Evolutionary conservation across 2,888 invertebrate genomes (phyloP).

Genomic region (Andricus curvator): DNA sequence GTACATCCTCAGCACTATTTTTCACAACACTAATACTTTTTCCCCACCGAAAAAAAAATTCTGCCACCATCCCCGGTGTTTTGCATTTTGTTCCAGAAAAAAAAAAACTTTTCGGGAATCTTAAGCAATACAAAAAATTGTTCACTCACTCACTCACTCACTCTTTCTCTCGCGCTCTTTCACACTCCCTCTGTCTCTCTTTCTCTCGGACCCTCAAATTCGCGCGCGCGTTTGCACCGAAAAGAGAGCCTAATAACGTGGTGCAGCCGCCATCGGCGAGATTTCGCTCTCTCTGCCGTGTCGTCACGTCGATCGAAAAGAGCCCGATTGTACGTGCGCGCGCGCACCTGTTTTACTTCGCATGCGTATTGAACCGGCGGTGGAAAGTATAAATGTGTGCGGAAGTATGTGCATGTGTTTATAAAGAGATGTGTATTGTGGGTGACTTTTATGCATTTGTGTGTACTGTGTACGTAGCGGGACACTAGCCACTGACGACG

Average conservation of each 20-base stretch:
- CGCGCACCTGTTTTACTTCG: conserved; percentile 71
- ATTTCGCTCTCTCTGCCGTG: conserved; percentile 66
- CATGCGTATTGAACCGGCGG: conserved; percentile 75
- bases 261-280: conserved; percentile 67
- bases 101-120: background rate
- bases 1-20: background rate
- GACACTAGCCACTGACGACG: conserved; percentile 48
- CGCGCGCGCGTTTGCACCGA: conserved; percentile 39
- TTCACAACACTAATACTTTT: background rate
- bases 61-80: background rate
- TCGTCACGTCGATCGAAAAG: conserved; percentile 77
- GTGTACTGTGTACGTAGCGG: background rate
- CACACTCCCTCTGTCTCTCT: background rate
- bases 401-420: conserved; percentile 24
- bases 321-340: conserved; percentile 66
- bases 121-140: background rate
- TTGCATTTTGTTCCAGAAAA: background rate
- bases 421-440: background rate
- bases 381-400: conserved; percentile 41
- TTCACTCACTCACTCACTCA: background rate
- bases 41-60: background rate
- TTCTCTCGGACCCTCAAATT: background rate
- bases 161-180: background rate
- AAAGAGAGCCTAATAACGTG: conserved; percentile 52
- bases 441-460: background rate